Evolutionary conservation across 2,888 invertebrate genomes (phyloP), one percentile per base, ranked within the genome.

Genomic region (Rhingia rostrata): DNA sequence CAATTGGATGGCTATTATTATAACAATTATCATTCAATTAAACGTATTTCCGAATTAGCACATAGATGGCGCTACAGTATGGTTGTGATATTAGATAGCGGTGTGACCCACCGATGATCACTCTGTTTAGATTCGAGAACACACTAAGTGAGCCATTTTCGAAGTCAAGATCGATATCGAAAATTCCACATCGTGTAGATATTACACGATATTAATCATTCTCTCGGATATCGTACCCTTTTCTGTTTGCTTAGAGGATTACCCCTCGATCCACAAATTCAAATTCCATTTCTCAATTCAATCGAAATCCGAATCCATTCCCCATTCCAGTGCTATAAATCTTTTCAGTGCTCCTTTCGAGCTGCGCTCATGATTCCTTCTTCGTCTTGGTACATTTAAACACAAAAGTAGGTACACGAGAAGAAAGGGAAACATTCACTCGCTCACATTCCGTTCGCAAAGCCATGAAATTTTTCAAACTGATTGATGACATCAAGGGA

Each of bases 401-500:
- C 56, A 43, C 43, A 54, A 74, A 66, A 56, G 67, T 39, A 60
- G 45, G 39, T 63, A 33, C 14, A 47, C 32, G 37, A 61, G 51
- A 61, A 66, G 58, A 67, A 80, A 80, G 63, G 54, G 43, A 49
- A 74, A 74, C 74, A 80, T 43, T 61, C 61, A n/a, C 67, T 63
- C 43, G 58, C 61, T 53, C 64, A 69, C 74, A 74, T 64, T 66
- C 70, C 49, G 51, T 12, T 54, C 37, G 80, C 70, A 84, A 83
- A 84, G 80, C 84, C 80, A 80, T 80, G 84, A 84, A 84, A 84
- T 84, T 84, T 84, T 80, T 84, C 84, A 84, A 84, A 84, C 80
- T 84, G 84, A 84, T 84, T 84, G 84, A 84, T 84, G 84, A 84
- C 84, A 84, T 84, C 84, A 84, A 80, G 84, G 84, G 84, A 80